These are phyloP conservation scores for Melanotaenia duboulayi DNA, from an alignment of 2,113 vertebrate species.

Conservation along the genomic window DNA sequence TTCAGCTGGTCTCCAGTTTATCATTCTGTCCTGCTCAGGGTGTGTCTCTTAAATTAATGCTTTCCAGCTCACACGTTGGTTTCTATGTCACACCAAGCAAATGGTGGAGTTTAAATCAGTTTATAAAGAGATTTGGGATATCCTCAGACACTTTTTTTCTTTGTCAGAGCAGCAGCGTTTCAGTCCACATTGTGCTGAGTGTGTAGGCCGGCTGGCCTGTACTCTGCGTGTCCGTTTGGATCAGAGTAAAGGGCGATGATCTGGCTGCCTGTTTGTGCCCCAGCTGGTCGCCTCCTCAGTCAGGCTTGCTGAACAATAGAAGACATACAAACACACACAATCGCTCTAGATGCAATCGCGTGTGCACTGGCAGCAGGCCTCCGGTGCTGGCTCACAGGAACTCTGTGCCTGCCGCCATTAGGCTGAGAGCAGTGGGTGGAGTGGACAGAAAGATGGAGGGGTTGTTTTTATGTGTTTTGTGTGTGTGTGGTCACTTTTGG, in stretches of 20 bases:
- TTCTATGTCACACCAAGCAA: constrained; percentile 9
- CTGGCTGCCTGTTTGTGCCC: constrained; percentile 63
- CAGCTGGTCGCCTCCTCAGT: constrained; percentile 71
- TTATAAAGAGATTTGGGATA: constrained; percentile 25
- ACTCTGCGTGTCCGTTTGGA: constrained; percentile 37
- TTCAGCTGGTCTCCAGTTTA: constrained; percentile 43
- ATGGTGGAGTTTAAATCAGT: constrained; percentile 25
- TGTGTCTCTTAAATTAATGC: constrained; percentile 41
- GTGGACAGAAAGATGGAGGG: constrained; percentile 57
- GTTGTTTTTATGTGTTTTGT: constrained; percentile 32
- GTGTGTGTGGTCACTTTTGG: constrained; percentile 28
- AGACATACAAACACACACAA: constrained; percentile 21
- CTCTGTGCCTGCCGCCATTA: constrained; percentile 60
- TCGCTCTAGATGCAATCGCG: constrained; percentile 34
- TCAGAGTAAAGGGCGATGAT: constrained; percentile 66
- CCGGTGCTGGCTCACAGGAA: constrained; percentile 44
- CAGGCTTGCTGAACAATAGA: constrained; percentile 66
- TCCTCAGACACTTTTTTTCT: constrained; percentile 5
- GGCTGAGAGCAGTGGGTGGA: constrained; percentile 56
- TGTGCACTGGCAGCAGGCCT: constrained; percentile 56
- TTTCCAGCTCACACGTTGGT: constrained; percentile 1
- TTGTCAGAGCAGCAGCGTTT: not conserved
- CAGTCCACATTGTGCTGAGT: not conserved
- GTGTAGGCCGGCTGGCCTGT: not conserved
- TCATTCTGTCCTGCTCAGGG: constrained; percentile 38